Evolutionary conservation across 2,888 invertebrate species (phyloP), one percentile per base, ranked within the genome.

Genomic region (Zaprionus lineosus): DNA sequence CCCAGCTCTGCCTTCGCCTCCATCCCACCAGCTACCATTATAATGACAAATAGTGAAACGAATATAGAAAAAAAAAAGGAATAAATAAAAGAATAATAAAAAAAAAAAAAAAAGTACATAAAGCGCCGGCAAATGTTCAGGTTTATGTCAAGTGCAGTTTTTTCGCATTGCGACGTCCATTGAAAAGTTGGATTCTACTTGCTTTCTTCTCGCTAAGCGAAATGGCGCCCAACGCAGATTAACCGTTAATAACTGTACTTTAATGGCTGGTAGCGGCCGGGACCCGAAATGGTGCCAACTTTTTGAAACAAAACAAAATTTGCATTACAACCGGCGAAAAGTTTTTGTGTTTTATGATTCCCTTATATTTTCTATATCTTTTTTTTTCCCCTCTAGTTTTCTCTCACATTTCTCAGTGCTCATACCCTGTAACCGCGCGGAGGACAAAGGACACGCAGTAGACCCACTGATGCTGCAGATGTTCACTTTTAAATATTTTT

Each of bases 231-330:
- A 24, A 12, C 36, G 60, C 62, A 69, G 72, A 77, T 77, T 77
- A 77, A 74, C 58, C 74, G 78, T 82, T 77, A 77, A 77, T 74
- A 82, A 78, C 69, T 51, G 62, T 60, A 37, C 66, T 55, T 56
- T 62, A 58, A 66, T 62, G 66, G 15, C 47, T 14, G n/a, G n/a
- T n/a, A 29, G 24, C 12, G 43, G 28, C 37, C 39, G 12, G 9
- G 29, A 52, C 26, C 39, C 34, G 26, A 41, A 59, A 58, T 55
- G 34, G 40, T 37, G 47, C 52, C 48, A 58, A 57, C 55, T 33
- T 56, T 16, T 28, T 18, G 44, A 74, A 66, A 52, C 55, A 66
- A 55, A 37, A 40, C 69, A 75, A 77, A 79, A 77, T 77, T 82
- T 77, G 50, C 75, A 78, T 66, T 69, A 72, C 83, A 82, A 68